A percentile compares a stretch with the other conserved stretches of the same genome.
Conservation (phyloP, 2,888 invertebrate species). For the Papilio gigon region DNA sequence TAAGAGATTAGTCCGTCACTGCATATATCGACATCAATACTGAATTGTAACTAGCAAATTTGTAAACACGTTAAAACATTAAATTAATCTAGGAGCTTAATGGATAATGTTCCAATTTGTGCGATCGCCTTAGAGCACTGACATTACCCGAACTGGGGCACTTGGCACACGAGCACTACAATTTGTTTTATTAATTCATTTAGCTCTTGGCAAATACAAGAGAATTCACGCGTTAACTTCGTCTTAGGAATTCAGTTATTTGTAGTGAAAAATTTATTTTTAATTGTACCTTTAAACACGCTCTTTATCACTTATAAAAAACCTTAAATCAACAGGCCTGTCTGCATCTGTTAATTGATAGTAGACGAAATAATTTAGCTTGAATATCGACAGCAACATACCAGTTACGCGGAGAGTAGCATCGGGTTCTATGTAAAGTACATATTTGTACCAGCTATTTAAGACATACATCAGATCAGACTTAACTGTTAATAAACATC, state of each 20-base stretch:
- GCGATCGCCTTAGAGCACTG: constrained; percentile 10
- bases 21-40: too few species aligned
- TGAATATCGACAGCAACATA: too few species aligned
- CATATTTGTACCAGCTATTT: too few species aligned
- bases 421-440: too few species aligned
- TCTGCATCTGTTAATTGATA: too few species aligned
- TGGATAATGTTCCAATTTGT: constrained; percentile 18
- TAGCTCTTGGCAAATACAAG: constrained; percentile 20
- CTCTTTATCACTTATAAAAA: too few species aligned
- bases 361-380: too few species aligned
- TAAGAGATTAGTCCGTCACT: too few species aligned
- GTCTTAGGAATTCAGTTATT: constrained; percentile 8
- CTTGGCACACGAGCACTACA: constrained; percentile 13
- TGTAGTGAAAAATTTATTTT: background rate
- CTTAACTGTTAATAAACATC: too few species aligned
- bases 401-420: too few species aligned
- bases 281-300: background rate
- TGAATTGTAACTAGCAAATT: background rate
- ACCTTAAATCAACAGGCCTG: too few species aligned
- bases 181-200: constrained; percentile 25
- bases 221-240: constrained; percentile 14
- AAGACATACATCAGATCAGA: too few species aligned
- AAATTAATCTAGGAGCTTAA: constrained; percentile 8
- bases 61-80: constrained; percentile 1
- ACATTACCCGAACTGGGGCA: constrained; percentile 1